phyloP scores from a whole-genome alignment of 2,888 invertebrate genomes.

The Meiosimyza platycephala region DNA sequence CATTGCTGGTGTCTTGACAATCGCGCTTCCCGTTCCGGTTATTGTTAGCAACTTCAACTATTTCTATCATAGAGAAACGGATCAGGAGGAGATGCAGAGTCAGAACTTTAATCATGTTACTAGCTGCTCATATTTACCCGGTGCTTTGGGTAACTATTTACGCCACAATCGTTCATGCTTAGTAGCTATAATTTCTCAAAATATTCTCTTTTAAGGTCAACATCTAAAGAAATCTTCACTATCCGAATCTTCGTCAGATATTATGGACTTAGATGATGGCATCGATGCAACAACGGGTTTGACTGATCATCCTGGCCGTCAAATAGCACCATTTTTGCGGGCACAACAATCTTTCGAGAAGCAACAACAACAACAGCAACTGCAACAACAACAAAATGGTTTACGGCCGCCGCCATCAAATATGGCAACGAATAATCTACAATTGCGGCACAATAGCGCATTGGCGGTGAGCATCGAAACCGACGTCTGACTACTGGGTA shows the following conservation, averaged over 20 bases:
- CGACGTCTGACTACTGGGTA: conserved; percentile 95
- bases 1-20: conserved; percentile 98
- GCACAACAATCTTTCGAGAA: conserved; percentile 66
- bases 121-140: conserved; percentile 96
- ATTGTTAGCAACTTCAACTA: conserved; percentile 99
- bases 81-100: conserved; percentile 99
- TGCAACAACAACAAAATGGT: conserved; percentile 53
- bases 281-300: conserved; percentile 70
- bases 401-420: conserved; percentile 36
- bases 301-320: conserved; percentile 67
- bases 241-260: conserved; percentile 89
- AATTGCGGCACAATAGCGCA: conserved; percentile 78
- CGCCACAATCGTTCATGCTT: background rate
- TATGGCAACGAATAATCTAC: conserved; percentile 57
- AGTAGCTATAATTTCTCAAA: background rate
- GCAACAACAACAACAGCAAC: conserved; percentile 63
- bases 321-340: conserved; percentile 67
- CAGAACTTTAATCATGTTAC: conserved; percentile 98
- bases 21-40: conserved; percentile 98
- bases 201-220: conserved; percentile 73
- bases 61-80: conserved; percentile 99
- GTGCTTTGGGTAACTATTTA: conserved; percentile 80
- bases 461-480: conserved; percentile 92
- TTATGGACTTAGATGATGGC: conserved; percentile 92
- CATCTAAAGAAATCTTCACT: conserved; percentile 89